Evolutionary conservation across 2,113 vertebrate genomes (phyloP).

Genomic region (Petrocephalus microphthalmus): DNA sequence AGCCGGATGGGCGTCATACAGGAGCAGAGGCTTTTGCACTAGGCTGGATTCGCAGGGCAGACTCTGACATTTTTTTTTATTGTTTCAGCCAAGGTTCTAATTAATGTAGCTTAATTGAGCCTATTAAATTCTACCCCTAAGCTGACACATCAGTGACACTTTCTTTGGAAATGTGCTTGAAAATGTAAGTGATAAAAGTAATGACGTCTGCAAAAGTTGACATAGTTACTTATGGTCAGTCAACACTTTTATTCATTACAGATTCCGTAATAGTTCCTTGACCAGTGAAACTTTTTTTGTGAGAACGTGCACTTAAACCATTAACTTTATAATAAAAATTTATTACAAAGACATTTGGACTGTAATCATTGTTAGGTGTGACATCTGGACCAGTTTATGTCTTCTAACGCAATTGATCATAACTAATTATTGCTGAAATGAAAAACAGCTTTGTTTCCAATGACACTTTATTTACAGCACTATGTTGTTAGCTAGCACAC

Average conservation of each 20-base stretch:
- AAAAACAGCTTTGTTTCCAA: neutral
- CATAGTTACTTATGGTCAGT: neutral
- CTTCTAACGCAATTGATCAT: neutral
- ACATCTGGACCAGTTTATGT: neutral
- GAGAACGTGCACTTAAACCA: neutral
- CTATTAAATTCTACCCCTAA: neutral
- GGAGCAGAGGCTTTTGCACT: neutral
- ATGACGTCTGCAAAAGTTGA: neutral
- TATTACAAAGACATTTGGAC: neutral
- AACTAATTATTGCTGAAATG: neutral
- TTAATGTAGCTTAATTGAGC: neutral
- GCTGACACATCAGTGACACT: neutral
- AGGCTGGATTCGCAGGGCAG: neutral
- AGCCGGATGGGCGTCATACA: neutral
- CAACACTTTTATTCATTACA: neutral
- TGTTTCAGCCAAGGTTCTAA: neutral
- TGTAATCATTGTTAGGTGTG: neutral
- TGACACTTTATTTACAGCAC: neutral
- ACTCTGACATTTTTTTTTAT: neutral
- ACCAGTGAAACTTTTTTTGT: neutral
- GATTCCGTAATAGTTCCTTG: neutral
- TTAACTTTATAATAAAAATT: neutral
- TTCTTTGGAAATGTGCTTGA: neutral
- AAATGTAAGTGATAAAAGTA: neutral
- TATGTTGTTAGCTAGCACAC: neutral